These are phyloP conservation scores for Phymanthus crucifer DNA, from an alignment of 92 coral and sea anemone genomes.

Conservation along the genomic window DNA sequence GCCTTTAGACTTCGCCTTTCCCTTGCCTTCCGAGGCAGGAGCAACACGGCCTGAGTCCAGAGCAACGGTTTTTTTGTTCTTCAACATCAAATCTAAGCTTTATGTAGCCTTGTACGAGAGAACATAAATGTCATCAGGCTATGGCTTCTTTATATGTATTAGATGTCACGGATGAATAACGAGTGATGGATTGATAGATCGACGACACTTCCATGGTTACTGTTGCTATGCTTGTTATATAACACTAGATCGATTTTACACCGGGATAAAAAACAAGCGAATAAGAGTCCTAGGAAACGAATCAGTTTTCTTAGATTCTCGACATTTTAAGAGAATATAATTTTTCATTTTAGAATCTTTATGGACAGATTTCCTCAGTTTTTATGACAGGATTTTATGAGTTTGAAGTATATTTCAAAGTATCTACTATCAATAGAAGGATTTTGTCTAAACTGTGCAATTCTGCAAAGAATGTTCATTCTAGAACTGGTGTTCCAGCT, in stretches of 20 bases:
- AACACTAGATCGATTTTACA: background rate
- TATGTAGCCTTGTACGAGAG: background rate
- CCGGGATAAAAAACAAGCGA: background rate
- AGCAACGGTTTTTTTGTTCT: slow-evolving; percentile 20
- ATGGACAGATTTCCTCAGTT: background rate
- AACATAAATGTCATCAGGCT: background rate
- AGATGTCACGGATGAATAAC: background rate
- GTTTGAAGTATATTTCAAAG: no score
- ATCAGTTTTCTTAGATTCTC: no score
- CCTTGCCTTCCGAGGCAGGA: background rate
- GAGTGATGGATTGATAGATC: background rate
- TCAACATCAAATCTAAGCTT: background rate
- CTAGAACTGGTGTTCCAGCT: no score
- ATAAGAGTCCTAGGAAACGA: background rate
- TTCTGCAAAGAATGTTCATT: no score
- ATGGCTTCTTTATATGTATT: background rate
- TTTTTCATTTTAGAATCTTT: no score
- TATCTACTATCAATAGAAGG: no score
- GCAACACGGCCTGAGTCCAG: slow-evolving; percentile 46
- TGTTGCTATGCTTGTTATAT: background rate
- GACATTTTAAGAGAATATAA: no score
- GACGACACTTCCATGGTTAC: background rate
- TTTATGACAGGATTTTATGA: no score
- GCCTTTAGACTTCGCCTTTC: background rate
- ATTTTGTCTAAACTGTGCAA: no score